Evolutionary conservation across 2,797 vertebrate species (phyloP).

Genomic region (Enteromius radiatus): DNA sequence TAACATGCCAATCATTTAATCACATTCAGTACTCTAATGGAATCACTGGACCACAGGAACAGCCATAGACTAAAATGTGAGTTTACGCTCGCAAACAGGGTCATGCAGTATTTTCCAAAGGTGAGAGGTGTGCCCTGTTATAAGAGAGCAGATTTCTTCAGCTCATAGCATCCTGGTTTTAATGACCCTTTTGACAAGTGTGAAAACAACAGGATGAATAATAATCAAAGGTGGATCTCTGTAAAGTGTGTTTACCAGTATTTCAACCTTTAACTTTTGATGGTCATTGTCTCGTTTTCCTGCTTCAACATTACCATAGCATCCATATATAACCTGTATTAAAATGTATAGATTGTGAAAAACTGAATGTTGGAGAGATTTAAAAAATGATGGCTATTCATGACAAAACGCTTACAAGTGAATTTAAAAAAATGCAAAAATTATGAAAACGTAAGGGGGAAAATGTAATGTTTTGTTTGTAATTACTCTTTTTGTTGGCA

Average conservation of each 20-base stretch:
- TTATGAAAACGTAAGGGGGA: conserved; percentile 81
- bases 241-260: conserved; percentile 96
- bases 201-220: conserved; percentile 42
- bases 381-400: conserved; percentile 68
- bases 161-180: conserved; percentile 37
- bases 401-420: conserved; percentile 72
- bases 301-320: conserved; percentile 92
- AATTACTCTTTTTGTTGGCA: conserved; percentile 98
- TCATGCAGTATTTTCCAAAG: conserved; percentile 20
- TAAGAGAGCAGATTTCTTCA: conserved; percentile 31
- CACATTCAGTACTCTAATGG: conserved; percentile 19
- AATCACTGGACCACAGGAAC: conserved; percentile 30
- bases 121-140: conserved; percentile 20
- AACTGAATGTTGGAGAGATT: conserved; percentile 87
- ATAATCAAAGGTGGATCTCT: conserved; percentile 69
- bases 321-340: conserved; percentile 94
- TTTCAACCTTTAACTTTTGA: conserved; percentile 73
- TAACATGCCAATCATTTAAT: conserved; percentile 37
- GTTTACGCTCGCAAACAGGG: background rate
- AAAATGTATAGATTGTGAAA: conserved; percentile 99
- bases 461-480: conserved; percentile 99
- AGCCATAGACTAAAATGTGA: conserved; percentile 22
- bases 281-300: conserved; percentile 65
- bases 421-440: conserved; percentile 78
- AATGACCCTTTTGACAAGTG: conserved; percentile 48